Conservation (phyloP, 2,797 vertebrate genomes). For the Neomorphus geoffroyi region DNA sequence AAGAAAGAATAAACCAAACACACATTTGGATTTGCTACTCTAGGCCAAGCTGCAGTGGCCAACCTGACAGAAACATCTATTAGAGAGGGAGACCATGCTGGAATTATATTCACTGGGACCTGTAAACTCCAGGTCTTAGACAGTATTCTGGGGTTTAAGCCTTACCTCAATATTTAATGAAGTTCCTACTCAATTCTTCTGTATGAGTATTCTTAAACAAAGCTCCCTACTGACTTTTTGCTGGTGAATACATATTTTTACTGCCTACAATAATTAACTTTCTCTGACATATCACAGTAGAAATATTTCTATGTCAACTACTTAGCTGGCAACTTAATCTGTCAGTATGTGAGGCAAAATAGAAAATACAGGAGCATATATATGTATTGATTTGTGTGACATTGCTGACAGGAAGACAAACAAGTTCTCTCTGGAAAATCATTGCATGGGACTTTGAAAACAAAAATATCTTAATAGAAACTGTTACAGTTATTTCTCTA, state of each 20-base stretch:
- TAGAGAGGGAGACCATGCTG: not conserved
- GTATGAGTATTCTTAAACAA: not conserved
- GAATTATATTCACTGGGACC: not conserved
- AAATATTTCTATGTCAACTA: not conserved
- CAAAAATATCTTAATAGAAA: not conserved
- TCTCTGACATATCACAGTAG: not conserved
- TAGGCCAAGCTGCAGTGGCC: not conserved
- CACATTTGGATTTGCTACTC: not conserved
- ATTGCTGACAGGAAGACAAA: not conserved
- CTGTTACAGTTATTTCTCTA: not conserved
- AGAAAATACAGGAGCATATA: not conserved
- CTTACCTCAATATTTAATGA: not conserved
- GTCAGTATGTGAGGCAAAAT: fast-evolving
- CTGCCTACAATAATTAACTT: not conserved
- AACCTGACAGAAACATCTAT: not conserved
- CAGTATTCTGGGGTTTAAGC: not conserved
- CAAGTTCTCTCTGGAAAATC: not conserved
- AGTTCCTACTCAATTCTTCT: not conserved
- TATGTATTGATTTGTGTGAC: not conserved
- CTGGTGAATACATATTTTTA: not conserved
- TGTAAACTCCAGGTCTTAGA: not conserved
- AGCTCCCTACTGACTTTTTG: not conserved
- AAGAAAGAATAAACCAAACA: not conserved
- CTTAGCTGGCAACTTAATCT: not conserved
- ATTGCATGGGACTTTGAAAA: not conserved